Conservation (phyloP, 2,797 vertebrate genomes). For the Argentina silus region DNA sequence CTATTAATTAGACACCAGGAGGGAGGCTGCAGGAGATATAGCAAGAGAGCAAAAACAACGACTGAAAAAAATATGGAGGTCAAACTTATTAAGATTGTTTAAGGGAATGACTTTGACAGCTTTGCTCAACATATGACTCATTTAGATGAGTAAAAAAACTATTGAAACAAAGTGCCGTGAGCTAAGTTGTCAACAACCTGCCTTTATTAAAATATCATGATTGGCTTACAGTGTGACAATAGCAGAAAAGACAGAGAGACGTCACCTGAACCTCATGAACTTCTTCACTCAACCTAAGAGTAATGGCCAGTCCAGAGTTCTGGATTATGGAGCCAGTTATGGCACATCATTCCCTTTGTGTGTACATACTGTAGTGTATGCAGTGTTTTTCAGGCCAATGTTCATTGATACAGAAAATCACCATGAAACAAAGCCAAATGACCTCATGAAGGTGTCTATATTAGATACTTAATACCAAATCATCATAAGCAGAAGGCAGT, state of each 20-base stretch:
- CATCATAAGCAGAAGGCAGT: constrained; percentile 6
- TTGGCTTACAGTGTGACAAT: too few species aligned
- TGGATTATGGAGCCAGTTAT: too few species aligned
- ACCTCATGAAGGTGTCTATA: constrained; percentile 22
- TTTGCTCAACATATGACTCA: not conserved
- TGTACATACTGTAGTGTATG: not conserved
- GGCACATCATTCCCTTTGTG: too few species aligned
- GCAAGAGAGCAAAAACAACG: constrained; percentile 12
- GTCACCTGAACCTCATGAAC: too few species aligned
- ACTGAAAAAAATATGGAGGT: constrained; percentile 30
- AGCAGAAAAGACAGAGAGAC: too few species aligned
- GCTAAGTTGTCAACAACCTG: not conserved
- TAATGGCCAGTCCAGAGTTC: too few species aligned
- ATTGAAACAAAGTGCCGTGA: not conserved
- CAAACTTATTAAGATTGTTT: constrained; percentile 17
- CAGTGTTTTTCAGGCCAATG: not conserved
- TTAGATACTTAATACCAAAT: constrained; percentile 19
- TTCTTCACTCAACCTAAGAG: too few species aligned
- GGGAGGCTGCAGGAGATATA: constrained; percentile 13
- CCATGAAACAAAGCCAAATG: constrained; percentile 3
- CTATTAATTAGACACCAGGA: constrained; percentile 61
- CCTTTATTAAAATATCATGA: not conserved
- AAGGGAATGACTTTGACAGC: constrained; percentile 25
- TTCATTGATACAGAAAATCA: constrained; percentile 1
- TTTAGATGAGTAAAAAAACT: not conserved